Conservation (phyloP, 1,140 invertebrate genomes). For the Caenorhabditis brenneri region DNA sequence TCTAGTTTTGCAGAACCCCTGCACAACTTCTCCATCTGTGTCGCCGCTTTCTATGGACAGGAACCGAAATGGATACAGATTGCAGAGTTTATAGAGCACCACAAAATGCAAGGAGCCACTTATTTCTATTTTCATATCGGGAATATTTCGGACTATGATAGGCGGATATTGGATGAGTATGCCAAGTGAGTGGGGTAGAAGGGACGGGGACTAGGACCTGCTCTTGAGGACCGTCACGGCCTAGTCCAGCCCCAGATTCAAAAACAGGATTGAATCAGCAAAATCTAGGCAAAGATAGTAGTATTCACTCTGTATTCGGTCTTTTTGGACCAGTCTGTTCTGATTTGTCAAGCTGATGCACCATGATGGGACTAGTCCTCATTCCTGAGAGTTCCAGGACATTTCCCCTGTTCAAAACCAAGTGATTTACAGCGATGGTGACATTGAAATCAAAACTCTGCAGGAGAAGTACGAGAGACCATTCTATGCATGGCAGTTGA, state of each 20-base stretch:
- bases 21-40: neutral
- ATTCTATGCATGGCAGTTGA: neutral
- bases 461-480: neutral
- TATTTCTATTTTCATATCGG: constrained; percentile 20
- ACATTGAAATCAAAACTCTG: neutral
- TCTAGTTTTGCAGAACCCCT: neutral
- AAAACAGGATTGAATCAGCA: too few relatives aligned
- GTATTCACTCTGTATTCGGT: too few relatives aligned
- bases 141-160: neutral
- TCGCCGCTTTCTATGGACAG: neutral
- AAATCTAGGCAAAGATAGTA: too few relatives aligned
- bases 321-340: too few relatives aligned
- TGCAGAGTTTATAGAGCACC: neutral
- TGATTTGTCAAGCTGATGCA: too few relatives aligned
- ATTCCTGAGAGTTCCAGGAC: too few relatives aligned
- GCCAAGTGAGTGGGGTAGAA: neutral
- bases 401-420: too few relatives aligned
- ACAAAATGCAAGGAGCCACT: constrained; percentile 11
- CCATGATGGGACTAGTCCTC: too few relatives aligned
- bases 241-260: too few relatives aligned
- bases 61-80: constrained; percentile 5
- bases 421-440: too few relatives aligned
- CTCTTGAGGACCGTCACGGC: too few relatives aligned
- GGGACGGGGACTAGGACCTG: too few relatives aligned
- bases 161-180: neutral